Evolutionary conservation across 2,113 vertebrate species (phyloP).

Genomic region (Myrmophylax atrothorax): DNA sequence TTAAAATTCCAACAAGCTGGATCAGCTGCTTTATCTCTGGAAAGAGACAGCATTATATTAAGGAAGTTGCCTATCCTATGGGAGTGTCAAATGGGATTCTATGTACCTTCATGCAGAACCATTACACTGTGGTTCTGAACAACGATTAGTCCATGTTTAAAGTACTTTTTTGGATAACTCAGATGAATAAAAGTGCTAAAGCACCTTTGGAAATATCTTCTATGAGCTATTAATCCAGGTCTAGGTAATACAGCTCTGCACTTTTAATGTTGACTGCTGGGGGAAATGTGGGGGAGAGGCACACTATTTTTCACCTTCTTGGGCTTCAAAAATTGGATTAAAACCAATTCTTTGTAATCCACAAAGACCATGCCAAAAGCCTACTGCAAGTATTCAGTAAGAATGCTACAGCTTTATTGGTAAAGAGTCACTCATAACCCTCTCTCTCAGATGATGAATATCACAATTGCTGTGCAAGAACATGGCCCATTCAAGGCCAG

Average conservation of each 20-base stretch:
- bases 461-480: neutral
- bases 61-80: neutral
- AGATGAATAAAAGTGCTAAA: neutral
- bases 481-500: neutral
- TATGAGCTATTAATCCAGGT: neutral
- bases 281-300: rapidly evolving
- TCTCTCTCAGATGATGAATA: neutral
- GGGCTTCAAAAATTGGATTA: neutral
- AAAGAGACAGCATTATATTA: neutral
- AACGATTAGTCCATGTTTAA: neutral
- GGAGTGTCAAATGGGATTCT: neutral
- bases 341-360: neutral
- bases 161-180: neutral
- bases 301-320: neutral
- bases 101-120: neutral
- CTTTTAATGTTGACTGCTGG: neutral
- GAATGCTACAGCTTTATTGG: neutral
- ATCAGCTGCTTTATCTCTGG: neutral
- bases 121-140: neutral
- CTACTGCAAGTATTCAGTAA: neutral
- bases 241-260: neutral
- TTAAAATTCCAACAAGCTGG: neutral
- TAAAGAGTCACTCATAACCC: neutral
- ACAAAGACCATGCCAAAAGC: neutral
- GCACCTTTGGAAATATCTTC: neutral